Percentiles rank a stretch among this genome's conserved stretches.
Conservation (phyloP, 2,888 invertebrate genomes). For the Ectemnius lituratus region DNA sequence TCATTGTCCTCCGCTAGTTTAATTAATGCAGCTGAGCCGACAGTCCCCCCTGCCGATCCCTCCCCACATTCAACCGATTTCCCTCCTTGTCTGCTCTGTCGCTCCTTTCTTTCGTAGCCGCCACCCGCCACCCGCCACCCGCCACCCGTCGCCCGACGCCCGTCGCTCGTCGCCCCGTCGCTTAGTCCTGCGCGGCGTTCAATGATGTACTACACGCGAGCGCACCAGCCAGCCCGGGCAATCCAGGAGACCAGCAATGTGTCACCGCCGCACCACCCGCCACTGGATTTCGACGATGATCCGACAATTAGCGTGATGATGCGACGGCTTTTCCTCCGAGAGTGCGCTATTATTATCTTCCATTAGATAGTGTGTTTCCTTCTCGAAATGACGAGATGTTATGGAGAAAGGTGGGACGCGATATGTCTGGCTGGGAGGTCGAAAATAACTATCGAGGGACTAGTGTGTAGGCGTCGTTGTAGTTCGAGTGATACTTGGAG, state of each 20-base stretch:
- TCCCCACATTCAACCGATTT: conserved; percentile 1
- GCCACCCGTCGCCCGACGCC: neutral
- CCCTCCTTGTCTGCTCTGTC: conserved; percentile 13
- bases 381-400: neutral
- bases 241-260: conserved; percentile 17
- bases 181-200: conserved; percentile 19
- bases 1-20: conserved; percentile 77
- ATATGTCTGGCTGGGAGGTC: neutral
- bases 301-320: conserved; percentile 47
- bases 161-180: conserved; percentile 5
- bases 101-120: conserved; percentile 25
- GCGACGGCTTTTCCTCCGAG: conserved; percentile 1
- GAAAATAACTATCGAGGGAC: neutral
- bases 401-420: neutral
- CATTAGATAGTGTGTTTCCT: neutral
- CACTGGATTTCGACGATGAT: conserved; percentile 49
- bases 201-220: conserved; percentile 19
- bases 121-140: conserved; percentile 20
- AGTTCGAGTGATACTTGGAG: neutral
- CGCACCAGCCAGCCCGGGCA: conserved; percentile 1
- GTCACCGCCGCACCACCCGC: conserved; percentile 11
- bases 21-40: conserved; percentile 76
- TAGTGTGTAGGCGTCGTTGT: neutral
- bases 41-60: conserved; percentile 42
- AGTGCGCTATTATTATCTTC: neutral